Base-by-base conservation (phyloP, 2,113 vertebrate genomes). In the Pygathrix nemaeus region DNA sequence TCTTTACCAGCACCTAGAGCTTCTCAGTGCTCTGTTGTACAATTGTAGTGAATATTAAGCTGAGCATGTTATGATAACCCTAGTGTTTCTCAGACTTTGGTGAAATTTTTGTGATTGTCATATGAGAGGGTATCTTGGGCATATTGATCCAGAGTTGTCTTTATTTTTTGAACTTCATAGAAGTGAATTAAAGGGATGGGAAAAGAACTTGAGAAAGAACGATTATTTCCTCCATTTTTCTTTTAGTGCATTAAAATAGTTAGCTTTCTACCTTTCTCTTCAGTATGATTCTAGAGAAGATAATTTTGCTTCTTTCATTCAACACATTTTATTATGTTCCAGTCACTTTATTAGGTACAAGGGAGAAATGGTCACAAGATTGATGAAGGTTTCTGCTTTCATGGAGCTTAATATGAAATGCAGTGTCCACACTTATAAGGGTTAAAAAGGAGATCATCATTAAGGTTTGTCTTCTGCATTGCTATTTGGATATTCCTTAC, bases 381-480 rank as follows among this genome's bases (percentile, higher is more conserved):
- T 8, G 80, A 3, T 93, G 66, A 79, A 83, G 27, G 38, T 59
- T 20, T 30, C 66, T 73, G 2, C 70, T 83, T 87, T 82, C 55
- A 21, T 90, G 16, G 50, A 80, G 43, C 45, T 95, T 91, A 64
- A 70, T 84, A 93, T 94, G 93, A 96, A 96, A 80, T 68, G 52
- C 5, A 75, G 1, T 93, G 40, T 88, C 61, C 17, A 75, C 17
- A 87, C 45, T 68, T 35, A 10, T 8, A 88, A 30, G 23, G 14
- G 25, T 95, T 95, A 50, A 94, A 91, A 89, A 92, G 50, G 48
- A 23, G 52, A 7, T n/a, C 38, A 57, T 86, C 25, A 45, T 23
- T 5, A 50, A 78, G 35, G 18, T 66, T 83, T 97, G 45, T 92
- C 20, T 82, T 92, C 35, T 76, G 83, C 16, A n/a, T 61, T 79